These are phyloP conservation scores for Phlogophora meticulosa DNA, from an alignment of 2,888 invertebrate genomes.

Conservation along the genomic window DNA sequence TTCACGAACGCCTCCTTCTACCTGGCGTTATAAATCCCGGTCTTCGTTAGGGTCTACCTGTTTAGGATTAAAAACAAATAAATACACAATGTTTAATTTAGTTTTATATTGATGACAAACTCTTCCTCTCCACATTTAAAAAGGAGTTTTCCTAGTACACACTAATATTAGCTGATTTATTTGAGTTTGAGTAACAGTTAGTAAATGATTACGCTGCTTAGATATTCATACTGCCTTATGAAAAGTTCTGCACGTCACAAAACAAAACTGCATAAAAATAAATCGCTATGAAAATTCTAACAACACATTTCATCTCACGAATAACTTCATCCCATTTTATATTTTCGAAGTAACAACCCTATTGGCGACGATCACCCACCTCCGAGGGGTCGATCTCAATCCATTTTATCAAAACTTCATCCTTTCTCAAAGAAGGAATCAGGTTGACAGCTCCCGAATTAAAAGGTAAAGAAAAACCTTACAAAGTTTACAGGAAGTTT, in stretches of 20 bases:
- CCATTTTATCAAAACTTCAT: constrained; percentile 54
- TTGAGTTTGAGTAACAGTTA: no score
- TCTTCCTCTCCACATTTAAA: no score
- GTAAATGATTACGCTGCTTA: no score
- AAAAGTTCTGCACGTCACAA: background rate
- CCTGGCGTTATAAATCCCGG: constrained; percentile 14
- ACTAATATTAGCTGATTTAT: no score
- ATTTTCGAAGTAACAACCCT: constrained; percentile 33
- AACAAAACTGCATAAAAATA: background rate
- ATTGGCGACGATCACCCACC: constrained; percentile 26
- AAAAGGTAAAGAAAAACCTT: constrained; percentile 41
- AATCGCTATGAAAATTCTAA: background rate
- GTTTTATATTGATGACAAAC: no score
- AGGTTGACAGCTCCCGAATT: constrained; percentile 51
- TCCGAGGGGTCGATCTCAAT: constrained; percentile 39
- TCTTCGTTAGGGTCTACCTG: background rate
- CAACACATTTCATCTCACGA: background rate
- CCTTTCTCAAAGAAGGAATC: constrained; percentile 35
- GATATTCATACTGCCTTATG: no score
- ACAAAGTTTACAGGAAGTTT: constrained; percentile 23
- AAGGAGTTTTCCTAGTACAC: no score
- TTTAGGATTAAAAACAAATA: background rate
- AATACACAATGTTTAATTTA: no score
- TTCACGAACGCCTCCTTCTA: constrained; percentile 6
- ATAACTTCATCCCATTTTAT: constrained; percentile 8